Percentiles rank a stretch among this genome's conserved stretches.
These are phyloP conservation scores for Phanerotoma sp. DNA, from an alignment of 2,888 invertebrate species.

Conservation along the genomic window DNA sequence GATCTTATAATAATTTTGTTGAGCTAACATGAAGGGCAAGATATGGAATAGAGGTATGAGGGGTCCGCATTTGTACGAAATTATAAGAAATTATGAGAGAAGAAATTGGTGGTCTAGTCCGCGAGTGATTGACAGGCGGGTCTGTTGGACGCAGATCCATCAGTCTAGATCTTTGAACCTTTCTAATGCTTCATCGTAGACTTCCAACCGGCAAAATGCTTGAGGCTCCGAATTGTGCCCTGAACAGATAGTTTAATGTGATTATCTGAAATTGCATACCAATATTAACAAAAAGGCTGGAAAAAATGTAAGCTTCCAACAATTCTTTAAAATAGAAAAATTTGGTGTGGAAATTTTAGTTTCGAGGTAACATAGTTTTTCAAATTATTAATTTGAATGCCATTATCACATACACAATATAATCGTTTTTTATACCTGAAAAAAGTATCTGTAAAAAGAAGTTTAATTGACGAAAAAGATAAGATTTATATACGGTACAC, in stretches of 20 bases:
- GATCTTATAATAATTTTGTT: conserved; percentile 52
- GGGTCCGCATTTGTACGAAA: conserved; percentile 46
- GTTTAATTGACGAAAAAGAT: conserved; percentile 12
- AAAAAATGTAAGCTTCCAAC: too few species aligned
- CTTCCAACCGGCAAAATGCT: conserved; percentile 7
- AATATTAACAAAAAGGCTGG: not conserved
- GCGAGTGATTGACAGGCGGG: conserved; percentile 56
- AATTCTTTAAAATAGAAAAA: too few species aligned
- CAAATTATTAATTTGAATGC: too few species aligned
- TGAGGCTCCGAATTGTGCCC: conserved; percentile 32
- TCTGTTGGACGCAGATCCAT: conserved; percentile 39
- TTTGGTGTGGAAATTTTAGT: too few species aligned
- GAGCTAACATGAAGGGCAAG: conserved; percentile 3
- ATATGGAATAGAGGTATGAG: conserved; percentile 23
- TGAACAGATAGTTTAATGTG: conserved; percentile 19
- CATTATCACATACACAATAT: too few species aligned
- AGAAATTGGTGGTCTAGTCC: conserved; percentile 58
- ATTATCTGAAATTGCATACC: conserved; percentile 1
- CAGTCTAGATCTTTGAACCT: conserved; percentile 27
- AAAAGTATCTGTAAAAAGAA: conserved; percentile 36
- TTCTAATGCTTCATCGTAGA: conserved; percentile 23
- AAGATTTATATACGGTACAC: not conserved
- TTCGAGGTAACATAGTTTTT: too few species aligned
- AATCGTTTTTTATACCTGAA: too few species aligned
- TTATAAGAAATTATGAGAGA: conserved; percentile 56